Base-by-base conservation (phyloP, 2,113 vertebrate genomes). In the Phodopus roborovskii region DNA sequence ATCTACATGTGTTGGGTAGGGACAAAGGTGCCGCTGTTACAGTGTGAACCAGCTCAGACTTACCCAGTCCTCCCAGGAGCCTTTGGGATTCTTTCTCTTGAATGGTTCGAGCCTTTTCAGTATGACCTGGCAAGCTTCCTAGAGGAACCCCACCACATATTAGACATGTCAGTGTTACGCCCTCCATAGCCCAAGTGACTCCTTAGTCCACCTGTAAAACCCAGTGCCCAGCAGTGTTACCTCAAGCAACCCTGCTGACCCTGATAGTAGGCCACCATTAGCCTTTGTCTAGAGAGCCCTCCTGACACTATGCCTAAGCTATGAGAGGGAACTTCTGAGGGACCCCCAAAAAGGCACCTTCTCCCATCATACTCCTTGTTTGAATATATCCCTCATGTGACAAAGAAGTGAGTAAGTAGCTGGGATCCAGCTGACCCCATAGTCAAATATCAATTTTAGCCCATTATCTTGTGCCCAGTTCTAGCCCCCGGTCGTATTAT, bases 61-160 rank as follows among this genome's bases (percentile, higher is more conserved):
- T 97, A 99, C 99, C 99, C 99, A 99, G 56, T 99, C 98, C 93
- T 99, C 99, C 99, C 99, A 99, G 89, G 98, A 98, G 90, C 99
- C 99, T 71, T 96, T 97, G 10, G 99, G 99, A 75, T 99, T 99
- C 83, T 98, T 97, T 74, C 88, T 96, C 97, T 98, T 99, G 98
- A 99, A 99, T 0, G 99, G 99, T 33, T 99, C 97, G 89, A 99
- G 98, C 60, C 99, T 99, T 92, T 99, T 94, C 73, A 98, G 70
- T 77, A 99, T 98, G 22, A 97, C 98, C 96, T 99, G 98, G 60
- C 99, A 99, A 0, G 99, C 99, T 0, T 98, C 99, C 99, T 99
- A 96, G 81, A 96, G 96, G 97, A 89, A 36, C 12, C 2, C 58
- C 88, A 78, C 11, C 81, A 45, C 39, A 85, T 1, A 64, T 1